A percentile compares a stretch with the other conserved stretches of the same genome.
Evolutionary conservation across 2,888 invertebrate species (phyloP).

Genomic region (Odontocolon sp.): DNA sequence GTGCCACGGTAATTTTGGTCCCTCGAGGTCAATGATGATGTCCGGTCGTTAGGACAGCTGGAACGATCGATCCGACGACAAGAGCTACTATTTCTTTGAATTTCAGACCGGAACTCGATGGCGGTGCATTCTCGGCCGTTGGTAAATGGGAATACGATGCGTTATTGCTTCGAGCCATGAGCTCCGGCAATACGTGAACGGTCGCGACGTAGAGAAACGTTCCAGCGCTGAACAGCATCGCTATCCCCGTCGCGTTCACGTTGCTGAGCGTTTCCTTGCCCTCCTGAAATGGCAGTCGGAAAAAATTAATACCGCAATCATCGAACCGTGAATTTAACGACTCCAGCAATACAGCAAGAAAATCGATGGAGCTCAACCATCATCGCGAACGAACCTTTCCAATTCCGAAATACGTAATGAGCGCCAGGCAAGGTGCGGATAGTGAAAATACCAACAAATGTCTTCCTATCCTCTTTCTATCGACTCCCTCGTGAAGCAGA

Average conservation of each 20-base stretch:
- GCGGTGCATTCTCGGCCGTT: conserved; percentile 74
- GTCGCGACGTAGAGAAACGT: conserved; percentile 99
- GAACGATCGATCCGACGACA: conserved; percentile 93
- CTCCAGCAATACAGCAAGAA: too few relatives aligned
- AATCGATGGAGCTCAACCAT: too few relatives aligned
- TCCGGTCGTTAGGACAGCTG: conserved; percentile 94
- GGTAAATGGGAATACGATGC: conserved; percentile 81
- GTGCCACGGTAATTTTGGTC: background rate
- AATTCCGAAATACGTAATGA: conserved; percentile 96
- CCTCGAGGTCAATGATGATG: conserved; percentile 87
- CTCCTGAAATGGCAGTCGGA: conserved; percentile 83
- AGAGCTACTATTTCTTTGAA: conserved; percentile 91
- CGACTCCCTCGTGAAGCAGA: conserved; percentile 96
- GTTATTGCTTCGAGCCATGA: conserved; percentile 84
- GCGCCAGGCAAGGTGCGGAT: conserved; percentile 94
- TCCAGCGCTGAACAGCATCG: conserved; percentile 99
- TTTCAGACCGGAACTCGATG: conserved; percentile 84
- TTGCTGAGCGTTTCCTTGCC: conserved; percentile 94
- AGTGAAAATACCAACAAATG: conserved; percentile 96
- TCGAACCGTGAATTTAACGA: conserved; percentile 24
- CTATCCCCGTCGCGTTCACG: conserved; percentile 96
- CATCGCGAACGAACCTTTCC: conserved; percentile 87
- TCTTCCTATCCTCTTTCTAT: conserved; percentile 91
- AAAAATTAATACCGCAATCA: conserved; percentile 2
- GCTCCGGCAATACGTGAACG: conserved; percentile 98